Base-by-base conservation (phyloP, 2,797 vertebrate genomes). In the Gymnodraco acuticeps region DNA sequence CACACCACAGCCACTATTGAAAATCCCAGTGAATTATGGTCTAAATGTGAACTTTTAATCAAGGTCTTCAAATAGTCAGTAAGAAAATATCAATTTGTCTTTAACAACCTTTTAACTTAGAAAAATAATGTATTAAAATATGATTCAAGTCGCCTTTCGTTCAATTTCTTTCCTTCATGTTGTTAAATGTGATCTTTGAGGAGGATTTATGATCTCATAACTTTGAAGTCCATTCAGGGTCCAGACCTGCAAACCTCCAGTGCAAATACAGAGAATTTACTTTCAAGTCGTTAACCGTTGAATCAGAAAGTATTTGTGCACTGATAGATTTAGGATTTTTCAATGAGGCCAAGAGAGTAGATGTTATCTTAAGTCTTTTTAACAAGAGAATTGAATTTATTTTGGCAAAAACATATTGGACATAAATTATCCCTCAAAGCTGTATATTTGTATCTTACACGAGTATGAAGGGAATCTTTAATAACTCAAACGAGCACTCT, bases 341-440 rank as follows among this genome's bases (percentile, higher is more conserved):
- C 43, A 64, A 12, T 20, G 20, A 64, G 19, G 51, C 27, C 53
- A 23, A 16, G 2, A 4, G 1, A 52, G 23, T 23, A 27, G 17
- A 62, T 33, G 5, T 20, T 45, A 70, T 53, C 45, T 62, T 1
- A 43, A 63, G 51, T 47, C 2, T 20, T 38, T 7, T 54, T 17
- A 33, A 46, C 5, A 2, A 38, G 20, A 50, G 50, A 64, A 56
- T 47, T 68, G 14, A 48, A 14, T 51, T 52, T n/a, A 41, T 16
- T 33, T 3, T 41, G 14, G 23, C 23, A 33, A 54, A 65, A 56
- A 38, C 7, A 45, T 8, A 43, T 19, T 3, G 16, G 14, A 42
- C 42, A 60, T 53, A 16, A 61, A 74, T 54, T 65, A 74, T 74
- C 14, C 59, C 70, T 55, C 33, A 38, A 9, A 9, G 33, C 33